Conservation (phyloP, 2,888 invertebrate species). For the Poecilus cupreus region DNA sequence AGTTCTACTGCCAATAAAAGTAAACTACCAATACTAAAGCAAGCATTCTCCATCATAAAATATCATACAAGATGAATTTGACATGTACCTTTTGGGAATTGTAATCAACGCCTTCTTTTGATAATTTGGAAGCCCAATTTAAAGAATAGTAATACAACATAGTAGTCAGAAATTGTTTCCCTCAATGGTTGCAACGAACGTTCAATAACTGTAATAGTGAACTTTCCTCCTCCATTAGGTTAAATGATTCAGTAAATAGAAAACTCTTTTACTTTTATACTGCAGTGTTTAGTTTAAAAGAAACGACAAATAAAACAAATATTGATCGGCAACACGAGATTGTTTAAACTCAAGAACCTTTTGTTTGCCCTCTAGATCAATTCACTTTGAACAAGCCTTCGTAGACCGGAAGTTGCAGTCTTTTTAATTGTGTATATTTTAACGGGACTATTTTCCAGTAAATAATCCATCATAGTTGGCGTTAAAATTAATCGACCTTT, state of each 20-base stretch:
- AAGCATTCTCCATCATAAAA: too few relatives aligned
- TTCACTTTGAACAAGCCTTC: background rate
- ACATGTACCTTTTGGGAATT: too few relatives aligned
- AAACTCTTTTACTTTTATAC: background rate
- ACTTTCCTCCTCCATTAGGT: background rate
- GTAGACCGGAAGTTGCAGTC: background rate
- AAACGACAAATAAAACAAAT: conserved; percentile 5
- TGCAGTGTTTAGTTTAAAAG: background rate
- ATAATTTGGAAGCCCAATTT: too few relatives aligned
- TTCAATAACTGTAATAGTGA: conserved; percentile 1
- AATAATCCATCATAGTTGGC: conserved; percentile 56
- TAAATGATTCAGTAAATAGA: conserved; percentile 22
- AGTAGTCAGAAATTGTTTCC: background rate
- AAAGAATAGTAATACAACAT: background rate
- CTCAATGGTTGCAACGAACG: background rate
- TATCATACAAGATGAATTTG: too few relatives aligned
- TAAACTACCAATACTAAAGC: too few relatives aligned
- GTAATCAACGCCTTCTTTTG: too few relatives aligned
- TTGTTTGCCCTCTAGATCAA: background rate
- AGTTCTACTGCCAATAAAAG: too few relatives aligned
- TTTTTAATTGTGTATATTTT: background rate
- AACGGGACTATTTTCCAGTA: conserved; percentile 33
- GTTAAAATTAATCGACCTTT: conserved; percentile 48
- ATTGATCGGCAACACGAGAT: conserved; percentile 2
- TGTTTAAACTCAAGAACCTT: background rate